phyloP scores from a whole-genome alignment of 2,797 vertebrate species.

The Myotis findleyi region DNA sequence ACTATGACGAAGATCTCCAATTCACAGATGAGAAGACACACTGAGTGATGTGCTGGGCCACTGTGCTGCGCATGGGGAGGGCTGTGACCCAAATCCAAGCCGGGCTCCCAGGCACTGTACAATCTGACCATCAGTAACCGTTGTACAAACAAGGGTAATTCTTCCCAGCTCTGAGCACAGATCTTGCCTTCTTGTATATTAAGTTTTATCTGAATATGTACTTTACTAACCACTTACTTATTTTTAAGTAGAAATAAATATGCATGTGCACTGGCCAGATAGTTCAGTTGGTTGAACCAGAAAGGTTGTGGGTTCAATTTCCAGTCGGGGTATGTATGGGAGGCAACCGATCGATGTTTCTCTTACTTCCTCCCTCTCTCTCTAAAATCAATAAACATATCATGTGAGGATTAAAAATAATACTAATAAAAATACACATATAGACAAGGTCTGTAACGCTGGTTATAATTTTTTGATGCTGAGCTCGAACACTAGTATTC shows the following conservation, averaged over 20 bases:
- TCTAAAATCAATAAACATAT: not conserved
- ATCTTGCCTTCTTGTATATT: not conserved
- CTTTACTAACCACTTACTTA: not conserved
- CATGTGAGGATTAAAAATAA: not conserved
- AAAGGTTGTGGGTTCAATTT: not conserved
- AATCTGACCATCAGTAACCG: not conserved
- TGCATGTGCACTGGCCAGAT: not conserved
- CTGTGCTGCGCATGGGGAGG: not conserved
- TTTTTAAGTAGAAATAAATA: not conserved
- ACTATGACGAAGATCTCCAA: not conserved
- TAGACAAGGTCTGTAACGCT: not conserved
- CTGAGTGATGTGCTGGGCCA: rapidly evolving
- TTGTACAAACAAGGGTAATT: not conserved
- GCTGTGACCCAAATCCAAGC: not conserved
- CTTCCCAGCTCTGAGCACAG: not conserved
- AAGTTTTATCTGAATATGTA: not conserved
- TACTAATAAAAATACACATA: not conserved
- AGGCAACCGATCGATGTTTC: not conserved
- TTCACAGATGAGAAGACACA: not conserved
- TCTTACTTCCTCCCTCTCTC: not conserved
- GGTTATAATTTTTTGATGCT: not conserved
- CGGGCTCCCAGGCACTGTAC: not conserved
- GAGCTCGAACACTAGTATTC: not conserved
- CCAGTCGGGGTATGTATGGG: not conserved
- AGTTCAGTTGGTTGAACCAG: not conserved